Evolutionary conservation across 2,113 vertebrate species (phyloP).

Genomic region (Diglossa brunneiventris): DNA sequence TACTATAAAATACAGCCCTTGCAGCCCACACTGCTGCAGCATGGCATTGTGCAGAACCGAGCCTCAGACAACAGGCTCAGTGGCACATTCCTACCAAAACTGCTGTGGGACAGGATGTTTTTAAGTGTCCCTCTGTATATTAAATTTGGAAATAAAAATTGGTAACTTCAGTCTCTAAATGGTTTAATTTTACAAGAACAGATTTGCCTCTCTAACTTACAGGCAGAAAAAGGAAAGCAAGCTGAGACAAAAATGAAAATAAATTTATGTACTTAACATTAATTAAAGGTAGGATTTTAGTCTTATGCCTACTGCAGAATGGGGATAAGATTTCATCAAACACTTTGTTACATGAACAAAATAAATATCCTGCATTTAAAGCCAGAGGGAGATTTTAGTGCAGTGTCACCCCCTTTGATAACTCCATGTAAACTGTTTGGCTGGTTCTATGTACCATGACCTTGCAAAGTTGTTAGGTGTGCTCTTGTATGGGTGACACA

Average conservation of each 20-base stretch:
- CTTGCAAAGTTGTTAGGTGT: not conserved
- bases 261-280: not conserved
- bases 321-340: not conserved
- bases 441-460: not conserved
- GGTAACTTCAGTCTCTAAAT: not conserved
- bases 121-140: not conserved
- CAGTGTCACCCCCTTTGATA: not conserved
- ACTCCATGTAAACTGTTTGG: not conserved
- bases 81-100: not conserved
- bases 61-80: not conserved
- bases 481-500: not conserved
- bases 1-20: conserved; percentile 8
- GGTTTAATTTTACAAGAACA: not conserved
- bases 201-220: not conserved
- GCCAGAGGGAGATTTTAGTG: not conserved
- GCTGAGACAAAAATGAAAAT: not conserved
- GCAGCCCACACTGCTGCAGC: not conserved
- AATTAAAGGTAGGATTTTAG: not conserved
- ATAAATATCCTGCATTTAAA: not conserved
- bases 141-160: not conserved
- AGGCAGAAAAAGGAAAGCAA: not conserved
- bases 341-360: not conserved
- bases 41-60: not conserved
- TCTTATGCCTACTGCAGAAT: not conserved
- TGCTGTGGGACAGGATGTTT: not conserved